Conservation (phyloP, 2,113 vertebrate genomes). For the Ascaphus truei region DNA sequence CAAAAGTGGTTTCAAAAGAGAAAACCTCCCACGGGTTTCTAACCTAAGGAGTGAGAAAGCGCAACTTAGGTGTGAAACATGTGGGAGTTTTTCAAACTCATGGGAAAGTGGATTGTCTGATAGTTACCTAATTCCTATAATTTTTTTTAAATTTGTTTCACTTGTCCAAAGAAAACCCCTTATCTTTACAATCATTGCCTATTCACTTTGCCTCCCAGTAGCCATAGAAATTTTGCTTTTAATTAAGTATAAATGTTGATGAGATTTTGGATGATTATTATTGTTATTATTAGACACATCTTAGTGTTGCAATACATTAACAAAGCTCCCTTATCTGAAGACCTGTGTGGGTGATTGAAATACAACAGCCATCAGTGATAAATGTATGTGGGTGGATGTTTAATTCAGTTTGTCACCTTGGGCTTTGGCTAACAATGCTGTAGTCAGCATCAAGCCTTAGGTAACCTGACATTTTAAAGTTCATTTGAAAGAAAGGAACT, state of each 20-base stretch:
- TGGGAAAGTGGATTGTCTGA: no score
- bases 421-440: conserved; percentile 29
- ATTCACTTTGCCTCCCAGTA: no score
- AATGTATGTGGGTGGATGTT: not conserved
- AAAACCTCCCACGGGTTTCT: no score
- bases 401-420: conserved; percentile 9
- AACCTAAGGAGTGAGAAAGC: no score
- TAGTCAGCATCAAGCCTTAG: conserved; percentile 21
- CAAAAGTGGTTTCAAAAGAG: no score
- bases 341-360: not conserved
- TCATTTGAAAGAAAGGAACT: not conserved
- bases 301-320: not conserved
- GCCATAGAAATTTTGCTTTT: conserved; percentile 19
- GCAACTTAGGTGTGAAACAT: no score
- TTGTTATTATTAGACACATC: no score
- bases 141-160: no score
- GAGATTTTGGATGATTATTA: fast-evolving
- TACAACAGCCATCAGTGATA: not conserved
- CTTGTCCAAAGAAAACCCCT: no score
- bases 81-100: no score
- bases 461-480: conserved; percentile 7
- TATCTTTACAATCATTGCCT: no score
- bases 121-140: no score
- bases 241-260: not conserved
- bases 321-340: conserved; percentile 25